Base-by-base conservation (phyloP, 2,113 vertebrate genomes). In the Tragulus kanchil region DNA sequence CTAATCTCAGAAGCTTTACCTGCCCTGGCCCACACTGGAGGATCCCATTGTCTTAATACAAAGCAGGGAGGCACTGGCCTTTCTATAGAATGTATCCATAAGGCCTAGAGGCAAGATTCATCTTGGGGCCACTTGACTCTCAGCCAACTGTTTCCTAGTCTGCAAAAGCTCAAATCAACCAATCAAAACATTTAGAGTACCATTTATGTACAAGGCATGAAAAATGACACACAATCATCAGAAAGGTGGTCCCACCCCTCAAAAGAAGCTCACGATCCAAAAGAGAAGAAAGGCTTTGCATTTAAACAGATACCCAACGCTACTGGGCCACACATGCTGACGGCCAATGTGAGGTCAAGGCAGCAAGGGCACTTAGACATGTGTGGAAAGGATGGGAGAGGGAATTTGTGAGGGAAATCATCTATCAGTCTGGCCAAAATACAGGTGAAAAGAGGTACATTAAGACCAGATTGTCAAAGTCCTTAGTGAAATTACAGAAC, bases 101-200 rank as follows among this genome's bases (percentile, higher is more conserved):
- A 85, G 26, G 28, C n/a, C 61, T 23, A 1, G 16, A 64, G 28
- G 36, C 67, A 95, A 88, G 79, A 36, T 31, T 36, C 25, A 13
- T 23, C 25, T 8, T 71, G 83, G n/a, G 71, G 23, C 48, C 25
- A 21, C 56, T 69, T 23, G 64, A 36, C 48, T 88, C 21, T 48
- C 85, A 19, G 58, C 10, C 78, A 89, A 50, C 16, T 17, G 1
- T 31, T 69, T 59, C 61, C 28, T 48, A 31, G 23, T 87, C 58
- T 87, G 58, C 36, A 54, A 56, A 94, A 84, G 26, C 58, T 95
- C 90, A 54, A 79, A n/a, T 64, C 65, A 89, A 45, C 31, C 67
- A 71, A 88, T 67, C 42, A 54, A 84, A 89, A 94, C 48, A 79
- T 13, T 52, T 50, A 89, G n/a, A 56, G 12, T 12, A 11, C 7